These are phyloP conservation scores for Thunnus maccoyii DNA, from an alignment of 2,113 vertebrate genomes.

Conservation along the genomic window DNA sequence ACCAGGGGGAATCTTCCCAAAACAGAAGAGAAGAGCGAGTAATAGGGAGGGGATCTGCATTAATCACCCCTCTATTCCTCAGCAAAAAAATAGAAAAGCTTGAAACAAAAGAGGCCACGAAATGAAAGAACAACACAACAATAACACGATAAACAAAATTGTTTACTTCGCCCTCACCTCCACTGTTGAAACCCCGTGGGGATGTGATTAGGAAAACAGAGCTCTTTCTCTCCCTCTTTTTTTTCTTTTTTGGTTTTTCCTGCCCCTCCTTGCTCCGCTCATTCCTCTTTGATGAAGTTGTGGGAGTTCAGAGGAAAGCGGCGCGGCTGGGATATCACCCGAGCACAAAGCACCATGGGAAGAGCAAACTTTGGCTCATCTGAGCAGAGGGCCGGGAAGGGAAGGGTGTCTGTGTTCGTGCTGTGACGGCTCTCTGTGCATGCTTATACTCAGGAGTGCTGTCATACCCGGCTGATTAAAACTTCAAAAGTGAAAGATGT, in stretches of 20 bases:
- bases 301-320: slow-evolving; percentile 75
- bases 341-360: slow-evolving; percentile 80
- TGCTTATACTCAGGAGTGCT: slow-evolving; percentile 47
- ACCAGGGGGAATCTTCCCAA: slow-evolving; percentile 71
- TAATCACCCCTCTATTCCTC: slow-evolving; percentile 71
- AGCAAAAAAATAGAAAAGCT: slow-evolving; percentile 40
- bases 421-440: slow-evolving; percentile 3
- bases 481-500: slow-evolving; percentile 52
- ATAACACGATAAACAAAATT: slow-evolving; percentile 77
- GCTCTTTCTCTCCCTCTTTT: slow-evolving; percentile 30
- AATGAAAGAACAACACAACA: slow-evolving; percentile 71
- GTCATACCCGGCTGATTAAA: slow-evolving; percentile 50
- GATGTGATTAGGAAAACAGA: slow-evolving; percentile 72
- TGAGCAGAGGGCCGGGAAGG: slow-evolving; percentile 23
- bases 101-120: slow-evolving; percentile 71
- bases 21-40: slow-evolving; percentile 60
- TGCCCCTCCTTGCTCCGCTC: slow-evolving; percentile 65
- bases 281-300: slow-evolving; percentile 83
- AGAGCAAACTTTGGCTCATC: slow-evolving; percentile 74
- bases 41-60: slow-evolving; percentile 70
- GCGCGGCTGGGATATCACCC: slow-evolving; percentile 65
- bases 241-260: slow-evolving; percentile 39
- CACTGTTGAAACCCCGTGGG: slow-evolving; percentile 69
- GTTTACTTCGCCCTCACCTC: slow-evolving; percentile 83
- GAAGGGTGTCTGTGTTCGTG: slow-evolving; percentile 2